Base-by-base conservation (phyloP, 23 tunicate species). In the Ciona savignyi region DNA sequence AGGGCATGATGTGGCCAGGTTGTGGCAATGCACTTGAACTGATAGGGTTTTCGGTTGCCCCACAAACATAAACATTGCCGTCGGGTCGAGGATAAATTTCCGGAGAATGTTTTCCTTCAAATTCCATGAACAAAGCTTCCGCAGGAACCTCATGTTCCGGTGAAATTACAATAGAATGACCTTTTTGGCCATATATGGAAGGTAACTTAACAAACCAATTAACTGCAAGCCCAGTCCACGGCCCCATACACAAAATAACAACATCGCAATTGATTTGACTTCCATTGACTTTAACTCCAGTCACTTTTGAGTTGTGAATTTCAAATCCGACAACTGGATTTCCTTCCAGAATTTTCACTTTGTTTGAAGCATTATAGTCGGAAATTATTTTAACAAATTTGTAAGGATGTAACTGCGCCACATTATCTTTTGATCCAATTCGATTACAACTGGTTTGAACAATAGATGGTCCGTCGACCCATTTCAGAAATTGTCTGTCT, bases 21-120 rank as follows among this genome's bases (percentile, higher is more conserved):
- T 30, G n/a, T 22, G 77, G 63, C 25, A 86, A 73, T 23, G 69
- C 23, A 2, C 15, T 11, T n/a, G 85, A 86, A 1, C 66, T 70
- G 23, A 60, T 34, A 6, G 85, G 93, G 26, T 60, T 70, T 62
- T 86, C 85, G 2, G 81, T 85, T 76, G 80, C 68, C 15, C 93
- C 93, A 74, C 93, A 86, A 30, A 86, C 77, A 74, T 79, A 86
- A 19, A 78, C 85, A 30, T 86, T 85, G 0, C 93, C 93, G 75
- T 86, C 93, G 33, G 93, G 93, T 35, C 93, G 48, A 23, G 93
- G 93, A 35, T 86, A 86, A 4, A 86, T 15, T 25, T 86, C 93
- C 2, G 85, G 81, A 29, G 93, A 80, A 63, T 60, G 74, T 25
- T 86, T 60, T 23, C 81, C 85, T n/a, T n/a, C n/a, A 70, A 21